A percentile compares a stretch with the other conserved stretches of the same genome.
Conservation (phyloP, 1,140 invertebrate genomes). For the Musca domestica region DNA sequence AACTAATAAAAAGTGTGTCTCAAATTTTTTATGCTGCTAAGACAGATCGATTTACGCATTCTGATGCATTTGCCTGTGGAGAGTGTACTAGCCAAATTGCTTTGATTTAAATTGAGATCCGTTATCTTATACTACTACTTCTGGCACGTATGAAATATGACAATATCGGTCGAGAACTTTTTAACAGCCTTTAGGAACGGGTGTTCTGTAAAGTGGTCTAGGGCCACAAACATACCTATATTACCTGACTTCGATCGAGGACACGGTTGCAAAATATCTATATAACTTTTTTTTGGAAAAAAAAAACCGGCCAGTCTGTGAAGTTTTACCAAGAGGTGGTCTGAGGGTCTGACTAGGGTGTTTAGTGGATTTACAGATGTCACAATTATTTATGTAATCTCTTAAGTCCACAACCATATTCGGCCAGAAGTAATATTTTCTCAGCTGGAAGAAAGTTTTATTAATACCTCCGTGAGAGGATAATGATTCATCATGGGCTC, state of each 20-base stretch:
- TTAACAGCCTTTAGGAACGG: conserved; percentile 15
- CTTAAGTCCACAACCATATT: not conserved
- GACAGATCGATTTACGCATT: too few species aligned
- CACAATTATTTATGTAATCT: not conserved
- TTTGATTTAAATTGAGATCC: too few species aligned
- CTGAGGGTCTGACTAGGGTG: conserved; percentile 3
- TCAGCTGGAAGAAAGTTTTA: not conserved
- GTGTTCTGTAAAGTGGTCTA: conserved; percentile 25
- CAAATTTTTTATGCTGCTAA: too few species aligned
- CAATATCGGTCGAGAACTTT: conserved; percentile 12
- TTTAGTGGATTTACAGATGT: not conserved
- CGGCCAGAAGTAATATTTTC: not conserved
- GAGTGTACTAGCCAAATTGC: too few species aligned
- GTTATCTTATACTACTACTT: too few species aligned
- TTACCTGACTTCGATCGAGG: conserved; percentile 10
- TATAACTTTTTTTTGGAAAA: conserved; percentile 15
- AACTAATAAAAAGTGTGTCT: too few species aligned
- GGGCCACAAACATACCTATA: not conserved
- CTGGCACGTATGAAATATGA: too few species aligned
- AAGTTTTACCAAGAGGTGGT: not conserved
- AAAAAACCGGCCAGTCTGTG: not conserved
- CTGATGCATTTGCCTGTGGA: too few species aligned
- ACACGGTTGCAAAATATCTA: conserved; percentile 24
- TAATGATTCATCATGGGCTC: too few species aligned
- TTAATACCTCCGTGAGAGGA: not conserved